These are phyloP conservation scores for Cactoblastis cactorum DNA, from an alignment of 2,888 invertebrate genomes.

Conservation along the genomic window DNA sequence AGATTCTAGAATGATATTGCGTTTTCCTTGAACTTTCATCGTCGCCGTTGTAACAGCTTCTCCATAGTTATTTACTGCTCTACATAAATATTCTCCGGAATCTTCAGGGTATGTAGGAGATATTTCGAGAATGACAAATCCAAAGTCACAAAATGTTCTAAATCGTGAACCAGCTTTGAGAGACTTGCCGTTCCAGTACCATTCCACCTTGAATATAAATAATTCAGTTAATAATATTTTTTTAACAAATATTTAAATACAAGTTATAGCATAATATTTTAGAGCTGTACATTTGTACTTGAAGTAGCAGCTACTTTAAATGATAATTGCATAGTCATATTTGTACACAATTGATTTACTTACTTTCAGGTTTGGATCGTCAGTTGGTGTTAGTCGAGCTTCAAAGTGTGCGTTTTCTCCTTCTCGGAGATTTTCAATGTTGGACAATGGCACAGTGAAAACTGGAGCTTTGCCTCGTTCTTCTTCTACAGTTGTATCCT, in stretches of 20 bases:
- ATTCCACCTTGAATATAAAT: slow-evolving; percentile 83
- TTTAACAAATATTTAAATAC: too few species aligned
- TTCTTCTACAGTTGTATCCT: slow-evolving; percentile 86
- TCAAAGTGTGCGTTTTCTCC: slow-evolving; percentile 96
- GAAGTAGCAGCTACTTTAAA: too few species aligned
- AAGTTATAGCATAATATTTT: too few species aligned
- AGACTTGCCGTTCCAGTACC: slow-evolving; percentile 96
- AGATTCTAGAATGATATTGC: slow-evolving; percentile 94
- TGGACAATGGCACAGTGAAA: slow-evolving; percentile 92
- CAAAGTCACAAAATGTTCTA: slow-evolving; percentile 98
- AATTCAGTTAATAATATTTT: neutral
- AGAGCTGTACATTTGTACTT: too few species aligned
- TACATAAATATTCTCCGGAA: slow-evolving; percentile 93
- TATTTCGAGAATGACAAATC: slow-evolving; percentile 97
- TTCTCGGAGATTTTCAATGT: slow-evolving; percentile 91
- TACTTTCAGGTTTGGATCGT: slow-evolving; percentile 92
- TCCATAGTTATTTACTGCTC: slow-evolving; percentile 93
- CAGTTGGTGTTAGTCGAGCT: slow-evolving; percentile 92
- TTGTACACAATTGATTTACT: slow-evolving; percentile 16
- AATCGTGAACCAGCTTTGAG: slow-evolving; percentile 93
- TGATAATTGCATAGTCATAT: too few species aligned
- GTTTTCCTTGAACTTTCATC: slow-evolving; percentile 94
- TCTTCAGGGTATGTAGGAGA: slow-evolving; percentile 98
- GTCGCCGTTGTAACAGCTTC: slow-evolving; percentile 93
- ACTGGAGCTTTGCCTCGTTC: slow-evolving; percentile 91